Conservation (phyloP, 1,140 invertebrate genomes). For the Andricus grossulariae region DNA sequence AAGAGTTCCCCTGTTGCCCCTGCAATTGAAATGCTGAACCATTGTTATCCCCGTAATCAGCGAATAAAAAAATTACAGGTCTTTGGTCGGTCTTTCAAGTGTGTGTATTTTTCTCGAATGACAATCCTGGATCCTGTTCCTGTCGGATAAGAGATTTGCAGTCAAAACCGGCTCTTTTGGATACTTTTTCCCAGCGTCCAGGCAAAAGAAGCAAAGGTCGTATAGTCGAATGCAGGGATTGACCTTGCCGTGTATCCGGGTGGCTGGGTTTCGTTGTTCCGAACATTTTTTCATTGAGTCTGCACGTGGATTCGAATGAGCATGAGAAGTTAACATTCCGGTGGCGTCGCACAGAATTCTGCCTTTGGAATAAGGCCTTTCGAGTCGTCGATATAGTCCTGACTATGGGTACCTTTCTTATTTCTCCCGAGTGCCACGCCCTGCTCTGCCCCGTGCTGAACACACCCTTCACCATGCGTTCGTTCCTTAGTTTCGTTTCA, state of each 20-base stretch:
- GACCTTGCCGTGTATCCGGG: slow-evolving; percentile 54
- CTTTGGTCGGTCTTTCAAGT: no score
- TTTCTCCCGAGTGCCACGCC: slow-evolving; percentile 68
- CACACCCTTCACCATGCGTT: slow-evolving; percentile 65
- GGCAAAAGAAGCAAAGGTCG: not conserved
- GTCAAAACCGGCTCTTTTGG: not conserved
- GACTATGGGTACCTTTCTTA: slow-evolving; percentile 69
- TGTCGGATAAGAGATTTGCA: not conserved
- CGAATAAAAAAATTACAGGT: no score
- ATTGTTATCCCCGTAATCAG: no score
- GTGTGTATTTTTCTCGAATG: no score
- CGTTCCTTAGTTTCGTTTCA: slow-evolving; percentile 33
- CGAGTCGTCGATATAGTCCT: slow-evolving; percentile 58
- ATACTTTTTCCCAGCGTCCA: not conserved
- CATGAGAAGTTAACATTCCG: slow-evolving; percentile 71
- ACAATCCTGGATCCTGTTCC: no score
- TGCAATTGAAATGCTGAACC: no score
- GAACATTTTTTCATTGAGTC: slow-evolving; percentile 39
- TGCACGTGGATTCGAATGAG: slow-evolving; percentile 47
- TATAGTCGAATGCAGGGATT: slow-evolving; percentile 30
- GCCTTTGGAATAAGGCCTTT: slow-evolving; percentile 58
- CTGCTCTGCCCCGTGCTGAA: slow-evolving; percentile 56
- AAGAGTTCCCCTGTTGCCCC: no score
- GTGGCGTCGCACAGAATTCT: slow-evolving; percentile 50
- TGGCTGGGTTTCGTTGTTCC: slow-evolving; percentile 30